These are phyloP conservation scores for Phortica okadai DNA, from an alignment of 2,888 invertebrate species.

Conservation along the genomic window DNA sequence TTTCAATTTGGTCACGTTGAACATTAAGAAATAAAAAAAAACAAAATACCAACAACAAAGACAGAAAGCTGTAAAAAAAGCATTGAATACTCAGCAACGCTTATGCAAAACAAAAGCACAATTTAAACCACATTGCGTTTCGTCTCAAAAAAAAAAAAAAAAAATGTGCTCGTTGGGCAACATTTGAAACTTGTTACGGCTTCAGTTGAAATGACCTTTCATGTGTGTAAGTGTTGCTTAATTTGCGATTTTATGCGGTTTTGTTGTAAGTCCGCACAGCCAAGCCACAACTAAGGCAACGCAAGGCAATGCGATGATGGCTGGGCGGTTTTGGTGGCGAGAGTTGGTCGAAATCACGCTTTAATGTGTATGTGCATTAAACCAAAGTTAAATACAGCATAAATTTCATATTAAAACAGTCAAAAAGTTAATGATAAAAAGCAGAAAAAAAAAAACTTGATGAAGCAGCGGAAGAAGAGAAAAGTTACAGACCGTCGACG, in stretches of 20 bases:
- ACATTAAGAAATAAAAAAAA: constrained; percentile 54
- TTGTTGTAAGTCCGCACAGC: constrained; percentile 23
- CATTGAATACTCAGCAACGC: background rate
- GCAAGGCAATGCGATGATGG: background rate
- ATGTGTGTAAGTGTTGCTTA: constrained; percentile 65
- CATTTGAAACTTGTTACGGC: background rate
- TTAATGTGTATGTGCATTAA: constrained; percentile 39
- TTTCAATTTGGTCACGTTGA: constrained; percentile 64
- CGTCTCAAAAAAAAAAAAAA: background rate
- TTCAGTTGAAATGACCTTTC: constrained; percentile 55
- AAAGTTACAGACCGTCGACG: background rate
- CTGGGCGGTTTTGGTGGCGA: too few species aligned
- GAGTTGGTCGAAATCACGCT: background rate
- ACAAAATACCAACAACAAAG: constrained; percentile 15
- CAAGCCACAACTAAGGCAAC: background rate
- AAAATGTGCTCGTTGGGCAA: background rate
- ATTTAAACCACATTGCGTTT: background rate
- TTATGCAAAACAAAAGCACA: background rate
- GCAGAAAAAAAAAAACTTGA: background rate
- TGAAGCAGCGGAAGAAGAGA: background rate
- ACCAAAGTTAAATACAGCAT: constrained; percentile 71
- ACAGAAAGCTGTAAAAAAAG: background rate
- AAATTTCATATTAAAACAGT: constrained; percentile 55
- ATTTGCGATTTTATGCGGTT: constrained; percentile 57
- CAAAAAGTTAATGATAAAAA: constrained; percentile 33